A percentile compares a stretch with the other conserved stretches of the same genome.
Conservation (phyloP, 1,140 invertebrate genomes). For the Trachymyrmex cornetzi region DNA sequence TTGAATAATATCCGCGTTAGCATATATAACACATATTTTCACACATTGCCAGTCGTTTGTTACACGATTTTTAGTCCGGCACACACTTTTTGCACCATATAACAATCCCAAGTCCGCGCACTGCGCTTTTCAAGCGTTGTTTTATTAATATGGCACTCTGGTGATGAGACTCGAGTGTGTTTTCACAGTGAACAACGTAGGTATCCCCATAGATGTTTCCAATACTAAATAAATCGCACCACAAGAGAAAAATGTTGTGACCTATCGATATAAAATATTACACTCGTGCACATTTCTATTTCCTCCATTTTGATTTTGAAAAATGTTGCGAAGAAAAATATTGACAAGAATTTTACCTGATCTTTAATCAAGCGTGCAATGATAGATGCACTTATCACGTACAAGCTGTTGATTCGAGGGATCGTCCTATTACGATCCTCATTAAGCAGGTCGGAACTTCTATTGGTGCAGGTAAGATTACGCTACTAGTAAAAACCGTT, state of each 20-base stretch:
- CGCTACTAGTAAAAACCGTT: slow-evolving; percentile 56
- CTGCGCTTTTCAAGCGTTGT: not conserved
- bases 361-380: slow-evolving; percentile 29
- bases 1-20: slow-evolving; percentile 25
- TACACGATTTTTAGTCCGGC: not conserved
- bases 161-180: not conserved
- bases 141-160: not conserved
- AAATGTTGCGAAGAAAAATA: not conserved
- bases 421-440: slow-evolving; percentile 58
- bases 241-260: slow-evolving; percentile 3
- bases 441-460: slow-evolving; percentile 49
- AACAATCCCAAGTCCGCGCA: not conserved
- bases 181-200: not conserved
- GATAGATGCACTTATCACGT: slow-evolving; percentile 47
- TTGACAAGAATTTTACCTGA: not conserved
- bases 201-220: not conserved
- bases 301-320: slow-evolving; percentile 6
- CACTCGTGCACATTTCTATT: slow-evolving; percentile 9
- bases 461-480: slow-evolving; percentile 57
- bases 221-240: slow-evolving; percentile 30
- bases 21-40: not conserved
- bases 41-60: slow-evolving; percentile 4
- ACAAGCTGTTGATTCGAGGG: slow-evolving; percentile 50
- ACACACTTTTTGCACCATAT: slow-evolving; percentile 17
- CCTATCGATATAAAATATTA: not conserved